Conservation (phyloP, 2,888 invertebrate species). For the Melinaea marsaeus region DNA sequence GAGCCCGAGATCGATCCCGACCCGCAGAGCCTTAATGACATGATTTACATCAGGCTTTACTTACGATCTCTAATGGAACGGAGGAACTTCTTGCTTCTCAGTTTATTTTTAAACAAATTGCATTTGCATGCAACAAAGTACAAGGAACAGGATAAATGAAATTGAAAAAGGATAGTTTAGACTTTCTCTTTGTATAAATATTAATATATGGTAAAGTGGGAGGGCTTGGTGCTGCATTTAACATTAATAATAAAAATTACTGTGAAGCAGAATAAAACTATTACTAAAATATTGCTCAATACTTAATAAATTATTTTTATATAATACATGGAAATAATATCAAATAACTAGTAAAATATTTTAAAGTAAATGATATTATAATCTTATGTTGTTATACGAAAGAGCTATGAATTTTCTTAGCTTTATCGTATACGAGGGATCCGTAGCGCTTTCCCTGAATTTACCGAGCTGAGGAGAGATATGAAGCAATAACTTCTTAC, state of each 20-base stretch:
- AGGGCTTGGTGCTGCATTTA: too few species aligned
- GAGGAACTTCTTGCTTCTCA: constrained; percentile 8
- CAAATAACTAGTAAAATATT: too few species aligned
- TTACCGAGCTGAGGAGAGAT: constrained; percentile 50
- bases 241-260: too few species aligned
- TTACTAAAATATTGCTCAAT: too few species aligned
- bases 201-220: too few species aligned
- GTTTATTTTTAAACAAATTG: constrained; percentile 4
- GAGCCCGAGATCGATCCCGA: constrained; percentile 33
- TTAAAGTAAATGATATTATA: too few species aligned
- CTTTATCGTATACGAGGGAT: constrained; percentile 51
- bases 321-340: too few species aligned
- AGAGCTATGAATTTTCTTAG: constrained; percentile 55
- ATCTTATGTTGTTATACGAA: too few species aligned
- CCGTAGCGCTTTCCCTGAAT: constrained; percentile 59
- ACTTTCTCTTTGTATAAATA: neutral
- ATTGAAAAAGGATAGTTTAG: constrained; percentile 27
- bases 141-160: neutral
- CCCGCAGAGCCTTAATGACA: constrained; percentile 56
- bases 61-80: constrained; percentile 50
- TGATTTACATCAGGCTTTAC: constrained; percentile 62
- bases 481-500: constrained; percentile 61
- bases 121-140: neutral
- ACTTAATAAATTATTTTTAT: too few species aligned
- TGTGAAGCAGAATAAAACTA: too few species aligned